A percentile compares a stretch with the other conserved stretches of the same genome.
Conservation (phyloP, 2,113 vertebrate species). For the Nycticebus coucang region DNA sequence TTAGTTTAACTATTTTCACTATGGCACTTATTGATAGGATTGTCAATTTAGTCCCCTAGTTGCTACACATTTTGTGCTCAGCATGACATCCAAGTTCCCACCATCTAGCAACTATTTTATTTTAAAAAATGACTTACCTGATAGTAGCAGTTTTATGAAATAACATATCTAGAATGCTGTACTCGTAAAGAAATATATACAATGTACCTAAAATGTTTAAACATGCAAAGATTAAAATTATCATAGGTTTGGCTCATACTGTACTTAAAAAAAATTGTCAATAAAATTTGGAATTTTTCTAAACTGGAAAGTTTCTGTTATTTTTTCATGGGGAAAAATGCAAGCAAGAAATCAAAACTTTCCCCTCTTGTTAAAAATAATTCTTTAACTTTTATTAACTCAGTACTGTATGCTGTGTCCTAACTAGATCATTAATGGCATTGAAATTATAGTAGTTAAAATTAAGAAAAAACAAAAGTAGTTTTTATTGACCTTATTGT, state of each 20-base stretch:
- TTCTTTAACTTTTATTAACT: constrained; percentile 16
- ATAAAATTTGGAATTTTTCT: constrained; percentile 18
- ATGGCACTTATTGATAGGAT: not conserved
- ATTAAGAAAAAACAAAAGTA: not conserved
- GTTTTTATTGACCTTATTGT: not conserved
- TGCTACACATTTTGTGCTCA: not conserved
- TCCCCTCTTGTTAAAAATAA: constrained; percentile 33
- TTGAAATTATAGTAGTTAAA: not conserved
- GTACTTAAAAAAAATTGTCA: not conserved
- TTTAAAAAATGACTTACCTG: not conserved
- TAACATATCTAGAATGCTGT: not conserved
- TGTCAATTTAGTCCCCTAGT: not conserved
- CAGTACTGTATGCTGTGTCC: not conserved
- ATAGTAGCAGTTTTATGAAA: constrained; percentile 24
- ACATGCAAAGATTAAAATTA: constrained; percentile 6
- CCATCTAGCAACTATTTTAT: not conserved
- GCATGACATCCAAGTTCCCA: not conserved
- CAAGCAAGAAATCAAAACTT: not conserved
- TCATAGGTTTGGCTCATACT: constrained; percentile 3
- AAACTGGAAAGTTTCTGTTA: not conserved
- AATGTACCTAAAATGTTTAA: constrained; percentile 25
- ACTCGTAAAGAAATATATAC: not conserved
- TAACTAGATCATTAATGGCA: not conserved
- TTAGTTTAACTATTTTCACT: not conserved
- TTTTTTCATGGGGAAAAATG: constrained; percentile 26